These are phyloP conservation scores for Himalopsyche kuldschensis DNA, from an alignment of 2,888 invertebrate genomes.

Conservation along the genomic window DNA sequence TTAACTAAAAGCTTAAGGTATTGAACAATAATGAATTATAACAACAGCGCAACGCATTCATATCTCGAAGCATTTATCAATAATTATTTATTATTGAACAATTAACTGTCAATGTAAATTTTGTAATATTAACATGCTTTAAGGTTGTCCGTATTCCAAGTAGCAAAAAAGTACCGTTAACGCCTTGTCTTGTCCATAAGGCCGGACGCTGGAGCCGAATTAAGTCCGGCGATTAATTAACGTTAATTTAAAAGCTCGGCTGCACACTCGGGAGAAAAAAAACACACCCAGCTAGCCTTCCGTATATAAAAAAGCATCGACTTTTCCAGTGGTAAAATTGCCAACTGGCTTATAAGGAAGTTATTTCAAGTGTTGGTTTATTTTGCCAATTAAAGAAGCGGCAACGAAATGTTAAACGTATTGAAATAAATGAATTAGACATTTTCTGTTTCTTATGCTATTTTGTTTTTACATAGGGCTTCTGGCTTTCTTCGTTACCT, in stretches of 20 bases:
- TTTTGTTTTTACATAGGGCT: no score
- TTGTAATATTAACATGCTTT: neutral
- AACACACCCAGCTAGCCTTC: neutral
- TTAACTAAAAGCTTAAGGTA: no score
- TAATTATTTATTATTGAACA: neutral
- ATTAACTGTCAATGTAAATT: neutral
- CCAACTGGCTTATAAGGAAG: neutral
- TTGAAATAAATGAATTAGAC: no score
- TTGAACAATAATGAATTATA: no score
- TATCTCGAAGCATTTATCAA: neutral
- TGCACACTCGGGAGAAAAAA: neutral
- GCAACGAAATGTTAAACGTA: neutral
- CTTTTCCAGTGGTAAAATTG: neutral
- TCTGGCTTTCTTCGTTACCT: no score
- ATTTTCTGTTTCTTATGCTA: no score
- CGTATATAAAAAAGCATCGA: neutral
- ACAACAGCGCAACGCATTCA: no score
- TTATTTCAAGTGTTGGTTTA: neutral
- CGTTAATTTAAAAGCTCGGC: neutral
- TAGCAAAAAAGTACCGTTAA: neutral
- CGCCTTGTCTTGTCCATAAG: neutral
- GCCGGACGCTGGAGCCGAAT: neutral
- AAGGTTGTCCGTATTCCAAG: neutral
- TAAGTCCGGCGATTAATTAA: constrained; percentile 2
- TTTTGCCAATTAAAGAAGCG: neutral